phyloP scores from a whole-genome alignment of 2,797 vertebrate species.

The Notolepis coatsorum region DNA sequence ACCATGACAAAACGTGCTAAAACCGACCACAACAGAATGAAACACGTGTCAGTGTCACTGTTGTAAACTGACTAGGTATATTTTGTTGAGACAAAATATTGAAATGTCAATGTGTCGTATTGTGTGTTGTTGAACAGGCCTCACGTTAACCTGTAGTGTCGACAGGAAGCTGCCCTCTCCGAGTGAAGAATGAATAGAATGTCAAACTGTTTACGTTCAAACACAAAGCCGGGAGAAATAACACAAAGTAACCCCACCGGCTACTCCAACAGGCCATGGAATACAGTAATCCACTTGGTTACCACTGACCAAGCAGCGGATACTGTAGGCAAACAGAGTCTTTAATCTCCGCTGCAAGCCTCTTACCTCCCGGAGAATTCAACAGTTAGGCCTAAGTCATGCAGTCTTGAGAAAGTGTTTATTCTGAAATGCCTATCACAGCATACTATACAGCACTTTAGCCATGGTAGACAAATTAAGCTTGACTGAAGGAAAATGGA shows the following conservation, averaged over 20 bases:
- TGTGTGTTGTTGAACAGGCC: slow-evolving; percentile 55
- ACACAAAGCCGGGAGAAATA: slow-evolving; percentile 34
- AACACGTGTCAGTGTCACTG: slow-evolving; percentile 18
- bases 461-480: neutral
- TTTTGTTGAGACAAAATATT: slow-evolving; percentile 1
- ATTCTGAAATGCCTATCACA: slow-evolving; percentile 13
- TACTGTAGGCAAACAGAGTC: slow-evolving; percentile 31
- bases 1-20: slow-evolving; percentile 6
- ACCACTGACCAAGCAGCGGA: slow-evolving; percentile 35
- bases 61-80: too few relatives aligned
- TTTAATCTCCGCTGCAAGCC: slow-evolving; percentile 72
- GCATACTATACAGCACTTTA: slow-evolving; percentile 6
- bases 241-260: slow-evolving; percentile 45
- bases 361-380: slow-evolving; percentile 62
- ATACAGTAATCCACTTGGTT: slow-evolving; percentile 48
- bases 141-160: slow-evolving; percentile 33
- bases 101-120: slow-evolving; percentile 54
- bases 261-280: slow-evolving; percentile 28
- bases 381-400: slow-evolving; percentile 31
- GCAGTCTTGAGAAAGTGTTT: slow-evolving; percentile 37
- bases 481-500: neutral
- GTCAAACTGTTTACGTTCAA: slow-evolving; percentile 36
- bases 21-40: slow-evolving; percentile 24
- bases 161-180: slow-evolving; percentile 63
- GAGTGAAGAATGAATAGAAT: slow-evolving; percentile 57